Evolutionary conservation across 2,797 vertebrate genomes (phyloP), one percentile per base, ranked within the genome.

Genomic region (Phataginus tricuspis): DNA sequence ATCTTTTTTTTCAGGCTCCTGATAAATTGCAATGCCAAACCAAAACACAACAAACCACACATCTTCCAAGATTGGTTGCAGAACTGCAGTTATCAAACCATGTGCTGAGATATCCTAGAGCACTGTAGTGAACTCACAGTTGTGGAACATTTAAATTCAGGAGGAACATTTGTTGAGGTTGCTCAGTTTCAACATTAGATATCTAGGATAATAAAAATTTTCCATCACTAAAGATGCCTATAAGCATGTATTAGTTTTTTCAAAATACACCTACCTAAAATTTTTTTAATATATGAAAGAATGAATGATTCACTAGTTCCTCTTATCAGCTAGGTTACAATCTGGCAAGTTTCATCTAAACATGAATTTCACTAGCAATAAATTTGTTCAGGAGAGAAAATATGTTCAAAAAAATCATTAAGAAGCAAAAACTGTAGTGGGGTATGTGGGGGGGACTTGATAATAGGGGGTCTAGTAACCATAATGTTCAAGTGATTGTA

Each of bases 321-420:
- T 64, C 27, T 75, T 72, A 78, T n/a, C 18, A 85, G 31, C 53
- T 88, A 75, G 31, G 66, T 71, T 96, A 61, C 14, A 86, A 55
- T 68, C 29, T 91, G 31, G 55, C 45, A 95, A 37, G 31, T 90
- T 92, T 86, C 37, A 75, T 42, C 55, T 92, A 92, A 94, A 71
- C 29, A 23, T 19, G 25, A 39, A 21, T 77, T 85, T 94, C 83
- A 85, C 5, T 82, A 37, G 59, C 42, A 84, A 88, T 74, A 71
- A 82, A 55, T 88, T 31, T 96, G 23, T 91, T 64, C 45, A 77
- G 45, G 37, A 92, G 63, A 91, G 31, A 90, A 77, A 80, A 49
- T 31, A 14, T 69, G 13, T 90, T 93, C n/a, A 93, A 37, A 37
- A 64, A 95, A 74, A 53, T 74, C 66, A 80, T 2, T 72, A 23